These are phyloP conservation scores for Cheiracanthium punctorium DNA, from an alignment of 2,888 invertebrate species.

Conservation along the genomic window DNA sequence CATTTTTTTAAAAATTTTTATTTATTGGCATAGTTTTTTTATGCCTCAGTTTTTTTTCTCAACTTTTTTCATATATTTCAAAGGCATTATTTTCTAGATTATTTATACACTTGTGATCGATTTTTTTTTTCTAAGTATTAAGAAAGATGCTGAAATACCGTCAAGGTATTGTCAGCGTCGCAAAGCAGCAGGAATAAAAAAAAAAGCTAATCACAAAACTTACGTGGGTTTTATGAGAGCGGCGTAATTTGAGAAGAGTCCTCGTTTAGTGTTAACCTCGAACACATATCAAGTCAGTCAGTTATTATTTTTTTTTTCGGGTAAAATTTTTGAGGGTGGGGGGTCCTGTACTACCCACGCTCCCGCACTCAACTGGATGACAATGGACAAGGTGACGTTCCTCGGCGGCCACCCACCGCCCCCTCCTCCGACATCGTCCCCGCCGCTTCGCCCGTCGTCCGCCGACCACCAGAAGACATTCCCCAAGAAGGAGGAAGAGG, in stretches of 20 bases:
- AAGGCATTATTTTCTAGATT: conserved; percentile 53
- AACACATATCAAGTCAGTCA: conserved; percentile 6
- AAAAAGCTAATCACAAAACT: too few relatives aligned
- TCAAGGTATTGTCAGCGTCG: not conserved
- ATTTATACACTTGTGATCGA: conserved; percentile 27
- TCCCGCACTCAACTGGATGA: conserved; percentile 38
- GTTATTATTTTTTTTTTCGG: not conserved
- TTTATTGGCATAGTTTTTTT: conserved; percentile 10
- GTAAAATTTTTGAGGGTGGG: conserved; percentile 1
- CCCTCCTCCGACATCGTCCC: conserved; percentile 50
- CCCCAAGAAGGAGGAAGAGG: conserved; percentile 50
- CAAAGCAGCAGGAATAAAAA: not conserved
- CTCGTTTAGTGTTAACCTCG: not conserved
- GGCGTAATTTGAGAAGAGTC: not conserved
- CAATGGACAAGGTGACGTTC: conserved; percentile 64
- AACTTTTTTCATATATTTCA: not conserved
- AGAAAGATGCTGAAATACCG: not conserved
- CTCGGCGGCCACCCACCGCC: conserved; percentile 48
- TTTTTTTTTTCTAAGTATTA: not conserved
- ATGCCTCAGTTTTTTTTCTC: not conserved
- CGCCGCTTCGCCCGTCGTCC: conserved; percentile 29
- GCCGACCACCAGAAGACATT: conserved; percentile 21
- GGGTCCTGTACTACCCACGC: conserved; percentile 26
- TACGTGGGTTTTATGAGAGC: too few relatives aligned
- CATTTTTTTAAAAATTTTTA: conserved; percentile 8